Conservation (phyloP, 2,113 vertebrate genomes). For the Sphyrna mokarran region DNA sequence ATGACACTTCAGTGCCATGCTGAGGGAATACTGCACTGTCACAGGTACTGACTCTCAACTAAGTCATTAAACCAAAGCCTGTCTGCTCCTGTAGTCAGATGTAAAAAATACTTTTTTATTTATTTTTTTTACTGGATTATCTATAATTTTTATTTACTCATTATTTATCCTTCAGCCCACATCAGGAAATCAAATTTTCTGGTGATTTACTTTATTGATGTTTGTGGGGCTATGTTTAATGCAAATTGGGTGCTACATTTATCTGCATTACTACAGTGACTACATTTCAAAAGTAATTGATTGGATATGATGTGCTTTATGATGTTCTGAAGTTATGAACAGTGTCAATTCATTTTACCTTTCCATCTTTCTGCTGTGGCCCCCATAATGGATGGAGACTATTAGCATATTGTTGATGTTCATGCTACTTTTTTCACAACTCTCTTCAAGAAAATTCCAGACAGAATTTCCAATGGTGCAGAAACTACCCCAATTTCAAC, state of each 20-base stretch:
- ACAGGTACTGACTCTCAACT: not conserved
- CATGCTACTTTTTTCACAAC: no score
- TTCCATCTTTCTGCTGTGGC: no score
- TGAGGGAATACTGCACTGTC: not conserved
- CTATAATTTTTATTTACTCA: not conserved
- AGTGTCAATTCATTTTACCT: not conserved
- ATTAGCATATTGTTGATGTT: no score
- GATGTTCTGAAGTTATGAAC: not conserved
- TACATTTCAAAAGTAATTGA: not conserved
- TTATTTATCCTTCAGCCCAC: not conserved
- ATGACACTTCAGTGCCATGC: not conserved
- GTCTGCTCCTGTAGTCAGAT: not conserved
- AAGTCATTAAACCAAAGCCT: not conserved
- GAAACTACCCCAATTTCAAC: no score
- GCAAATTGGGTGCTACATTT: not conserved
- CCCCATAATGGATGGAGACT: no score
- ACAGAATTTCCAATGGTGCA: no score
- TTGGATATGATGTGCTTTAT: not conserved
- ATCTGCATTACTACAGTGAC: not conserved
- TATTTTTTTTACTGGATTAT: not conserved
- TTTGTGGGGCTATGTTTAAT: not conserved
- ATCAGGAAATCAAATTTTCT: not conserved
- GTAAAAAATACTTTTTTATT: not conserved
- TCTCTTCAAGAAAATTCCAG: no score
- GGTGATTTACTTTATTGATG: not conserved